phyloP scores from a whole-genome alignment of 1,140 invertebrate genomes.

The Drosophila nigromelanica region DNA sequence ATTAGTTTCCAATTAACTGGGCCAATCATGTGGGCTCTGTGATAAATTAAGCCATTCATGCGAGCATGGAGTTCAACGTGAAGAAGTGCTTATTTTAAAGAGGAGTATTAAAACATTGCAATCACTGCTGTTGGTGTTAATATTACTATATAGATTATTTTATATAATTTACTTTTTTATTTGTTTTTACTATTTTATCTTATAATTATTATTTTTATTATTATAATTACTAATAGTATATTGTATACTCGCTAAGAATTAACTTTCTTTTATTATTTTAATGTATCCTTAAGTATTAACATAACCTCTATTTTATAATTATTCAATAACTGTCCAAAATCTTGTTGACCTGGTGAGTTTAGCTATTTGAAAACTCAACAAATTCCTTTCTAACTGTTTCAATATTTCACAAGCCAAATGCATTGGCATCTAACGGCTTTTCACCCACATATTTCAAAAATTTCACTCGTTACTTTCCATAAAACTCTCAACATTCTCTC shows the following conservation, averaged over 20 bases:
- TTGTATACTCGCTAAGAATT: too few relatives aligned
- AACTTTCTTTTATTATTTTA: too few relatives aligned
- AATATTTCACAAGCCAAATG: neutral
- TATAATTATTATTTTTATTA: too few relatives aligned
- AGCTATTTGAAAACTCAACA: too few relatives aligned
- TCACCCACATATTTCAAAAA: conserved; percentile 41
- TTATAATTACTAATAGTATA: too few relatives aligned
- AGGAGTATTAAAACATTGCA: neutral
- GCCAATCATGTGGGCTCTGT: conserved; percentile 31
- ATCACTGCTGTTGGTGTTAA: neutral
- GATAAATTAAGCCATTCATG: neutral
- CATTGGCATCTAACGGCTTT: conserved; percentile 57
- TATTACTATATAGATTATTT: too few relatives aligned
- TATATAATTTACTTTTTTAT: too few relatives aligned
- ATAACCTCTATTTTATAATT: neutral
- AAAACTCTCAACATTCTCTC: conserved; percentile 9
- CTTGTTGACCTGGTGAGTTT: too few relatives aligned
- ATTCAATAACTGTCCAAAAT: neutral
- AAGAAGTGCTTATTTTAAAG: neutral
- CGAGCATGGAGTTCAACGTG: neutral
- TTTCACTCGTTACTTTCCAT: conserved; percentile 57
- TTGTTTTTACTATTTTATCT: too few relatives aligned
- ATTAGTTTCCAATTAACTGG: conserved; percentile 70
- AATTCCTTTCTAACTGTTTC: neutral
- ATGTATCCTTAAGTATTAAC: too few relatives aligned